Evolutionary conservation across 2,113 vertebrate species (phyloP).

Genomic region (Semnornis frantzii): DNA sequence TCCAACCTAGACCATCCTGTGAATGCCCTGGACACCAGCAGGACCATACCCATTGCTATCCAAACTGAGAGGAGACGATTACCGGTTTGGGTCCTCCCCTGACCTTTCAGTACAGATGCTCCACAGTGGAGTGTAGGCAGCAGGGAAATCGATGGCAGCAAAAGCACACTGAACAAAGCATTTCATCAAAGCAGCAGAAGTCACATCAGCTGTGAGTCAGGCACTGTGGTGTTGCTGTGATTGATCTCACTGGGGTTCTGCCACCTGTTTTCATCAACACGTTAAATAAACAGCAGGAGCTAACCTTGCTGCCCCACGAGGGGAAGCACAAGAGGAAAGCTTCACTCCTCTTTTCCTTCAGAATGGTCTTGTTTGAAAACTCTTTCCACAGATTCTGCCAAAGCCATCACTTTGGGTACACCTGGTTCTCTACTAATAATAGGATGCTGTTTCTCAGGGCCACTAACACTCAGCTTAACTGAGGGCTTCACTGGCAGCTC

Average conservation of each 20-base stretch:
- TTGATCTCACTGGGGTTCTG: not conserved
- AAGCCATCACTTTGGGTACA: slow-evolving; percentile 17
- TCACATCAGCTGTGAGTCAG: slow-evolving; percentile 22
- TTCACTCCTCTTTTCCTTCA: not conserved
- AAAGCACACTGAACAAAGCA: slow-evolving; percentile 28
- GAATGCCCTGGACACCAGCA: not conserved
- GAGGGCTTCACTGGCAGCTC: slow-evolving; percentile 23
- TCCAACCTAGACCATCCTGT: too few relatives aligned
- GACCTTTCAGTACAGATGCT: slow-evolving; percentile 5
- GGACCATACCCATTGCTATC: not conserved
- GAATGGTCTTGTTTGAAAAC: not conserved
- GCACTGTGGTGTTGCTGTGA: not conserved
- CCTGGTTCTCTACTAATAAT: slow-evolving; percentile 49
- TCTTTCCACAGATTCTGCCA: slow-evolving; percentile 3
- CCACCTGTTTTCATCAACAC: not conserved
- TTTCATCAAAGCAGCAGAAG: slow-evolving; percentile 5
- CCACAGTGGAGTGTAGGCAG: not conserved
- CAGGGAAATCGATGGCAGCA: slow-evolving; percentile 27
- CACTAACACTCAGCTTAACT: slow-evolving; percentile 23
- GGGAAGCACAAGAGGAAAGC: not conserved
- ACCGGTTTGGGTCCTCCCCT: not conserved
- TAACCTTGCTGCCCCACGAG: not conserved
- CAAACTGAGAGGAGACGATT: not conserved
- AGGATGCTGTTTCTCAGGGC: not conserved
- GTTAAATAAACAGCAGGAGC: not conserved